Evolutionary conservation across 2,113 vertebrate species (phyloP).

Genomic region (Eudorcas thomsonii): DNA sequence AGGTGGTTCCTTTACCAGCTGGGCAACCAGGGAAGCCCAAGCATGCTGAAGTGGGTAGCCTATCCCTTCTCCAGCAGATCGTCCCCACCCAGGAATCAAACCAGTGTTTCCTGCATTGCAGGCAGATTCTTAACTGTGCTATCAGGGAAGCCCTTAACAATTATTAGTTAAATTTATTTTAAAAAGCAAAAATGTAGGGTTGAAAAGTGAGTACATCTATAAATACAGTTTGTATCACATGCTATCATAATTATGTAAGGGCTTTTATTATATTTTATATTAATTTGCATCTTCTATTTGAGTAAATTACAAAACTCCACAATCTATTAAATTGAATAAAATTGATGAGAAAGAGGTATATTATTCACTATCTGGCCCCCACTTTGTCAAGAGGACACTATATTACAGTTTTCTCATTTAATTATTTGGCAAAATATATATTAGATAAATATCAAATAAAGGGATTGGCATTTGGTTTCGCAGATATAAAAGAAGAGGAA

Average conservation of each 20-base stretch:
- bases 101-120: neutral
- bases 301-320: neutral
- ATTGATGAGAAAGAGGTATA: neutral
- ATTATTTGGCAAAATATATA: neutral
- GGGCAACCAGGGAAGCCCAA: neutral
- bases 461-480: neutral
- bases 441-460: neutral
- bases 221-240: neutral
- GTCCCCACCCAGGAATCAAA: neutral
- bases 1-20: neutral
- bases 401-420: neutral
- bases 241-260: neutral
- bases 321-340: neutral
- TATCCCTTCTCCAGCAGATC: neutral
- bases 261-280: neutral
- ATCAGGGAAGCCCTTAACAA: neutral
- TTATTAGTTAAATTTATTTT: neutral
- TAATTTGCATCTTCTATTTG: neutral
- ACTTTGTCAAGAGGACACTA: neutral
- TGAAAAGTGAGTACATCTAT: neutral
- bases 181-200: neutral
- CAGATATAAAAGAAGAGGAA: neutral
- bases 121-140: neutral
- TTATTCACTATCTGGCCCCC: neutral
- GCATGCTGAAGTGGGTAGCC: neutral